These are phyloP conservation scores for Oikopleura vanhoeffeni DNA, from an alignment of 23 tunicate species.

Conservation along the genomic window DNA sequence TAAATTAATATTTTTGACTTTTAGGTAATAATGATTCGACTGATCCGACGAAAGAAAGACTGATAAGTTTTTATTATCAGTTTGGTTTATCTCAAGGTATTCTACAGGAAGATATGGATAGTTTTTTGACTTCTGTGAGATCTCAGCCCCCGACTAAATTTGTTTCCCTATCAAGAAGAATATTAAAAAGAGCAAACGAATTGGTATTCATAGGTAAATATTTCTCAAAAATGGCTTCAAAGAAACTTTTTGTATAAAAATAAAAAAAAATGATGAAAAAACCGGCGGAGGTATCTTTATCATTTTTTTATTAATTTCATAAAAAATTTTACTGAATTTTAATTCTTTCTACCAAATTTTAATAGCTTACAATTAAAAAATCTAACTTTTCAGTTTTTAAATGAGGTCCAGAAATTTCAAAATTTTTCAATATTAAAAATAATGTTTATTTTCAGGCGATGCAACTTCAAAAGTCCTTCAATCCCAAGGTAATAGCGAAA, in stretches of 20 bases:
- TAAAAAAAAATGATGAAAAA: no score
- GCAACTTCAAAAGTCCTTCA: conserved; percentile 8
- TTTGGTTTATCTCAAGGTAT: background rate
- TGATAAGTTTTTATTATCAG: background rate
- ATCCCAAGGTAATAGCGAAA: background rate
- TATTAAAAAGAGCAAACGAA: background rate
- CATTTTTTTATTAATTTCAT: no score
- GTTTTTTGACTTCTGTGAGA: background rate
- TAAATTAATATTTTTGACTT: background rate
- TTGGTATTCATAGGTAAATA: background rate
- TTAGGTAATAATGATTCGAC: background rate
- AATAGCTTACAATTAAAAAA: no score
- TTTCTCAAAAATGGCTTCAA: no score
- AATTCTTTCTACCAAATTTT: no score
- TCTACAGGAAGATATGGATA: background rate
- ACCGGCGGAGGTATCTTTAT: no score
- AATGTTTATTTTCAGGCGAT: conserved; percentile 4
- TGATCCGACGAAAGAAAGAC: background rate
- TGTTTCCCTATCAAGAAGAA: background rate
- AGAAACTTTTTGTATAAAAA: no score
- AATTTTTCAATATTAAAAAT: no score
- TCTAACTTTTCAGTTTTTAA: no score
- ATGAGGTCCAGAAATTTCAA: no score
- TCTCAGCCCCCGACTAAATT: background rate
- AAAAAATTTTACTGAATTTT: no score